Conservation (phyloP, 2,113 vertebrate genomes). For the Neomonachus schauinslandi region DNA sequence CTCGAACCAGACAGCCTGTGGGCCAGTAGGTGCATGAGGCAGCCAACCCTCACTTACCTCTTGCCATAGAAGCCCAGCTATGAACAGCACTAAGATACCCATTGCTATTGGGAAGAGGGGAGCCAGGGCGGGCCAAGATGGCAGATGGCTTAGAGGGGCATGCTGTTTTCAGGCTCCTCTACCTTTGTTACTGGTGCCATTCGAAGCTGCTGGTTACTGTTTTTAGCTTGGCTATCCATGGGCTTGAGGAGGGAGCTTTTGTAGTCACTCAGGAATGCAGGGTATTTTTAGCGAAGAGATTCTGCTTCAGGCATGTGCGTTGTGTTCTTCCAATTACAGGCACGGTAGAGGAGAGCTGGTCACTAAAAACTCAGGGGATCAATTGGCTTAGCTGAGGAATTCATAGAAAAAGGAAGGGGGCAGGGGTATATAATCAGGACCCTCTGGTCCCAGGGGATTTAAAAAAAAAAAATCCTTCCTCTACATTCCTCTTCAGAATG, state of each 20-base stretch:
- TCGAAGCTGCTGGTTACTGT: conserved; percentile 85
- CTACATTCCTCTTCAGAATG: not conserved
- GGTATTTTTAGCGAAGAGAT: conserved; percentile 85
- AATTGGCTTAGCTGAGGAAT: conserved; percentile 76
- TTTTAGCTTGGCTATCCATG: conserved; percentile 83
- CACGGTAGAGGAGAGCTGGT: conserved; percentile 70
- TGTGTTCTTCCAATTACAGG: conserved; percentile 72
- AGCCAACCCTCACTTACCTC: not conserved
- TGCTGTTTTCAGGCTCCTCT: conserved; percentile 82
- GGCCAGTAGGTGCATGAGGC: not conserved
- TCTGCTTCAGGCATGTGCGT: conserved; percentile 67
- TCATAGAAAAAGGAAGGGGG: conserved; percentile 53
- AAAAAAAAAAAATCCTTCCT: not conserved
- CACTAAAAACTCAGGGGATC: conserved; percentile 65
- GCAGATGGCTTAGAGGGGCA: conserved; percentile 86
- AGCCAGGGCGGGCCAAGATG: conserved; percentile 84
- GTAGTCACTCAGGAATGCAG: conserved; percentile 83
- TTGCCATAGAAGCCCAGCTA: conserved; percentile 73
- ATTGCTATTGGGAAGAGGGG: conserved; percentile 81
- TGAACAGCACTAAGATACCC: conserved; percentile 79
- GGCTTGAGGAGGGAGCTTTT: conserved; percentile 81
- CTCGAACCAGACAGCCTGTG: not conserved
- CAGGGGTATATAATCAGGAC: not conserved
- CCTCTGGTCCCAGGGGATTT: not conserved
- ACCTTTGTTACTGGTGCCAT: conserved; percentile 83